phyloP scores from a whole-genome alignment of 2,797 vertebrate genomes.

The Vireo griseus region DNA sequence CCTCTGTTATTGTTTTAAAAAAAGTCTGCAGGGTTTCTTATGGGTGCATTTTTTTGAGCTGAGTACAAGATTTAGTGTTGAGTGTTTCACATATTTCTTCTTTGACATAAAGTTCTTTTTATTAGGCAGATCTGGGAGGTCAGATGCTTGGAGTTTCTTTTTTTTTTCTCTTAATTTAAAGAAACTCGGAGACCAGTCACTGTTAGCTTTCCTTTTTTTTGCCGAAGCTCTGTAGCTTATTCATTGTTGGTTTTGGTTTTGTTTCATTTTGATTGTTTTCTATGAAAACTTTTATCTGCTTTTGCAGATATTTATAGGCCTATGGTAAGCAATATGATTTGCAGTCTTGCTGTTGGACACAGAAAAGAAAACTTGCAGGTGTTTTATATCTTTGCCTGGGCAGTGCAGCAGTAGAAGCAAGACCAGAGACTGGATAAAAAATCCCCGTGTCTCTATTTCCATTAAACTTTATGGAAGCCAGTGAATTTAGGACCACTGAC shows the following conservation, averaged over 20 bases:
- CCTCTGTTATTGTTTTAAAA: not conserved
- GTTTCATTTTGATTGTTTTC: not conserved
- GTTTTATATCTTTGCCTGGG: not conserved
- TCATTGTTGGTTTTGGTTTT: not conserved
- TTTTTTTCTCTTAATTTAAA: not conserved
- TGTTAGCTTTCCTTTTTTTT: not conserved
- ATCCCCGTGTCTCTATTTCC: fast-evolving
- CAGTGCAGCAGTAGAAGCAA: not conserved
- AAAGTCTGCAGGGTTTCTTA: not conserved
- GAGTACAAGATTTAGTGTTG: not conserved
- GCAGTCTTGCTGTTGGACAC: not conserved
- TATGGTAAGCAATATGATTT: not conserved
- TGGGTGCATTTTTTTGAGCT: not conserved
- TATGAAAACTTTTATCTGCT: not conserved
- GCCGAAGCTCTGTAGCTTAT: not conserved
- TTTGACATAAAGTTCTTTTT: not conserved
- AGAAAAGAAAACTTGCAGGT: not conserved
- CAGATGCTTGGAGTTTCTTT: not conserved
- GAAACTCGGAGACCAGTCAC: not conserved
- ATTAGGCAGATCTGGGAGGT: not conserved
- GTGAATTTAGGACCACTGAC: not conserved
- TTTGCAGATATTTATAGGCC: not conserved
- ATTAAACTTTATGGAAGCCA: not conserved
- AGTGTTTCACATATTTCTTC: not conserved
- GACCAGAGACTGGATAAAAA: not conserved